Evolutionary conservation across 2,113 vertebrate species (phyloP).

Genomic region (Peromyscus polionotus): DNA sequence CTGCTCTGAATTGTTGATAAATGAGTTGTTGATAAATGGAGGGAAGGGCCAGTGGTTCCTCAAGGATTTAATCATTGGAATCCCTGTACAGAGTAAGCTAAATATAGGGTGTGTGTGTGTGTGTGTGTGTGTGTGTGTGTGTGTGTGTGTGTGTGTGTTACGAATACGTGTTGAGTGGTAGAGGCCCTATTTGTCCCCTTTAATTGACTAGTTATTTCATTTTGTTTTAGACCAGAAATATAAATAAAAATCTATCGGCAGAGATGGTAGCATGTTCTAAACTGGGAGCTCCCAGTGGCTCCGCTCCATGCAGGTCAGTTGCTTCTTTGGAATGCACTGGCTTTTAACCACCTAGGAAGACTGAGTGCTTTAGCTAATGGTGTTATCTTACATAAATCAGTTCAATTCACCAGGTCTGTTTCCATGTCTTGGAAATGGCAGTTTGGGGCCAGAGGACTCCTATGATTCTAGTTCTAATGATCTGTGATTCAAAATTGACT

Average conservation of each 20-base stretch:
- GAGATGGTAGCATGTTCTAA: conserved; percentile 20
- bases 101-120: not conserved
- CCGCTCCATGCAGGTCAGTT: not conserved
- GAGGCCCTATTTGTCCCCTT: conserved; percentile 9
- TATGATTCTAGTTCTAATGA: conserved; percentile 59
- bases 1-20: not conserved
- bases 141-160: not conserved
- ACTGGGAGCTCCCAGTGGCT: not conserved
- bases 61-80: conserved; percentile 14
- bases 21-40: not conserved
- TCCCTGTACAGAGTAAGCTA: not conserved
- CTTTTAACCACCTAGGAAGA: not conserved
- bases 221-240: conserved; percentile 32
- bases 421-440: conserved; percentile 51
- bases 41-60: not conserved
- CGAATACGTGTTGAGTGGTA: not conserved
- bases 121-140: not conserved
- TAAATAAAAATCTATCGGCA: conserved; percentile 22
- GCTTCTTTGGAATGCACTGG: not conserved
- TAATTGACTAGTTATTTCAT: not conserved
- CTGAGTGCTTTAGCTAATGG: conserved; percentile 1
- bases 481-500: conserved; percentile 68
- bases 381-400: conserved; percentile 19
- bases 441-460: conserved; percentile 16
- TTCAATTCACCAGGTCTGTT: conserved; percentile 29